phyloP scores from a whole-genome alignment of 1,140 invertebrate species.

The Macrotrachela quadricornifera region DNA sequence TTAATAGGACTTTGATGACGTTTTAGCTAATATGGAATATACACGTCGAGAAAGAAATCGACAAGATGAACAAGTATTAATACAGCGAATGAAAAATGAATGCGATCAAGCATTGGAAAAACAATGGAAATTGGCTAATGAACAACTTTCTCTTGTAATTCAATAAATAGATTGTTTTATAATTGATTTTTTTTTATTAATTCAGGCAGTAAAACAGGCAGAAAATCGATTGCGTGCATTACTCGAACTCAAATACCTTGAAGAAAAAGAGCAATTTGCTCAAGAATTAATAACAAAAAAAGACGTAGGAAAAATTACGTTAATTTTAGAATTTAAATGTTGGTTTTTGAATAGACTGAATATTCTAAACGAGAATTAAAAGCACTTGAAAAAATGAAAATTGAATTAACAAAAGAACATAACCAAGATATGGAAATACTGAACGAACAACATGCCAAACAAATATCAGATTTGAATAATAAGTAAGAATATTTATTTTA shows the following conservation, averaged over 20 bases:
- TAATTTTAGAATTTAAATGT: too few species aligned
- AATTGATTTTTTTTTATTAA: too few species aligned
- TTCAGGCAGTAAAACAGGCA: too few species aligned
- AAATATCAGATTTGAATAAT: neutral
- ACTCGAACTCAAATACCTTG: neutral
- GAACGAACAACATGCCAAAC: conserved; percentile 12
- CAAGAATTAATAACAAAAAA: neutral
- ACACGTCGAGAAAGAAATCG: conserved; percentile 14
- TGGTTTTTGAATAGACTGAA: conserved; percentile 1
- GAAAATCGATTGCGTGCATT: too few species aligned
- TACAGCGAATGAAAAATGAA: conserved; percentile 17
- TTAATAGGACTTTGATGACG: conserved; percentile 14
- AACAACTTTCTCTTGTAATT: conserved; percentile 10
- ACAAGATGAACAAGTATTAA: conserved; percentile 22
- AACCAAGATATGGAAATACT: conserved; percentile 14
- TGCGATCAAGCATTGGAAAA: conserved; percentile 17
- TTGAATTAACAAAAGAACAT: neutral
- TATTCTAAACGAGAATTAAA: conserved; percentile 14
- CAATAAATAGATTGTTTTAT: neutral
- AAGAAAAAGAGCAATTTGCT: neutral
- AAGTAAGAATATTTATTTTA: conserved; percentile 1
- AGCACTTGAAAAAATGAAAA: conserved; percentile 8
- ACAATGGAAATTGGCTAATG: conserved; percentile 18
- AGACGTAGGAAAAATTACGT: neutral
- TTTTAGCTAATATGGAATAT: conserved; percentile 16